Evolutionary conservation across 1,140 invertebrate genomes (phyloP).

Genomic region (Hermetia illucens): DNA sequence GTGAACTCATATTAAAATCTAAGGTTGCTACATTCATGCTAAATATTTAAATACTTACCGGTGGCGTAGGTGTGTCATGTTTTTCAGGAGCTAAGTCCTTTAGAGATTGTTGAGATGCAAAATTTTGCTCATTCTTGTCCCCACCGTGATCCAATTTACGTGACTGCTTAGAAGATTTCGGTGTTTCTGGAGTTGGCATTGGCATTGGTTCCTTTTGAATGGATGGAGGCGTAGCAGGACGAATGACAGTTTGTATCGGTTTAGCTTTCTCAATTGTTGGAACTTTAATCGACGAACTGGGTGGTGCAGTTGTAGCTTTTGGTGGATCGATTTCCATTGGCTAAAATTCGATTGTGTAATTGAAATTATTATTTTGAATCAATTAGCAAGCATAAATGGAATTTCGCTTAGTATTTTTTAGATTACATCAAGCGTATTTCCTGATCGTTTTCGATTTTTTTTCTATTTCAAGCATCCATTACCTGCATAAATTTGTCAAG

Average conservation of each 20-base stretch:
- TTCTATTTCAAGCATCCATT: too few relatives aligned
- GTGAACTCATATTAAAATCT: neutral
- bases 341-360: too few relatives aligned
- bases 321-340: neutral
- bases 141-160: neutral
- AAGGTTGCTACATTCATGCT: neutral
- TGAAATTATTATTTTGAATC: too few relatives aligned
- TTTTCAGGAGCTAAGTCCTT: neutral
- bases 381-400: too few relatives aligned
- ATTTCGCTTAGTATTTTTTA: too few relatives aligned
- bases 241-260: too few relatives aligned
- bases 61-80: neutral
- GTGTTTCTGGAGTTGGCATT: neutral
- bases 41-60: neutral
- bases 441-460: too few relatives aligned
- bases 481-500: too few relatives aligned
- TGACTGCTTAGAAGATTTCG: neutral
- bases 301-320: conserved; percentile 4
- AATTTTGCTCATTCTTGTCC: neutral
- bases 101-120: neutral
- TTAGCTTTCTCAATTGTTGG: conserved; percentile 9
- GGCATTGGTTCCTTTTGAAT: conserved; percentile 5
- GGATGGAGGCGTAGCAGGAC: conserved; percentile 12
- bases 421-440: too few relatives aligned
- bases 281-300: conserved; percentile 10